These are phyloP conservation scores for Triplophysa dalaica DNA, from an alignment of 2,113 vertebrate species.

Conservation along the genomic window DNA sequence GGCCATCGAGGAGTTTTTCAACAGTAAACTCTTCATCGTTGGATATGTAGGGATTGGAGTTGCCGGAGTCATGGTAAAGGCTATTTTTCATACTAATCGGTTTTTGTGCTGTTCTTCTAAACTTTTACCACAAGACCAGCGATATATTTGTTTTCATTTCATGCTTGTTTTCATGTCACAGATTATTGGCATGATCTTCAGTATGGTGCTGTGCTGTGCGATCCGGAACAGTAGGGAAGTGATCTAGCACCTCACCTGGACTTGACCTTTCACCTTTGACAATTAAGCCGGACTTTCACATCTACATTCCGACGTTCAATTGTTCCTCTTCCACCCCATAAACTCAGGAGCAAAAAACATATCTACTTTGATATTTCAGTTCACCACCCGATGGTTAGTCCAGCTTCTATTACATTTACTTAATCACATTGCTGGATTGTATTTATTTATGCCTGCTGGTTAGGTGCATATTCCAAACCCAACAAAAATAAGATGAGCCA, in stretches of 20 bases:
- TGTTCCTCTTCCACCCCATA: background rate
- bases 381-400: background rate
- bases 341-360: constrained; percentile 3
- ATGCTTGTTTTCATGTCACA: constrained; percentile 60
- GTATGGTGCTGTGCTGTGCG: constrained; percentile 95
- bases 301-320: constrained; percentile 19
- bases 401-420: background rate
- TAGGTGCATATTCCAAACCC: background rate
- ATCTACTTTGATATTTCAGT: background rate
- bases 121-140: too few species aligned
- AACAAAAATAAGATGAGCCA: background rate
- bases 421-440: background rate
- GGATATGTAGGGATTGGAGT: constrained; percentile 92
- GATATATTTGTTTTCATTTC: too few species aligned
- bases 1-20: constrained; percentile 83
- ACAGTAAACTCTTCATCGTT: constrained; percentile 85
- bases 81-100: background rate
- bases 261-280: constrained; percentile 20
- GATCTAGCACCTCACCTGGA: constrained; percentile 74
- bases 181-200: constrained; percentile 99
- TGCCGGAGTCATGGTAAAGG: constrained; percentile 88
- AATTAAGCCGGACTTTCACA: background rate
- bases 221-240: constrained; percentile 91
- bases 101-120: too few species aligned
- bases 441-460: constrained; percentile 23